phyloP scores from a whole-genome alignment of 2,113 vertebrate species.

The Nycticryphes semicollaris region DNA sequence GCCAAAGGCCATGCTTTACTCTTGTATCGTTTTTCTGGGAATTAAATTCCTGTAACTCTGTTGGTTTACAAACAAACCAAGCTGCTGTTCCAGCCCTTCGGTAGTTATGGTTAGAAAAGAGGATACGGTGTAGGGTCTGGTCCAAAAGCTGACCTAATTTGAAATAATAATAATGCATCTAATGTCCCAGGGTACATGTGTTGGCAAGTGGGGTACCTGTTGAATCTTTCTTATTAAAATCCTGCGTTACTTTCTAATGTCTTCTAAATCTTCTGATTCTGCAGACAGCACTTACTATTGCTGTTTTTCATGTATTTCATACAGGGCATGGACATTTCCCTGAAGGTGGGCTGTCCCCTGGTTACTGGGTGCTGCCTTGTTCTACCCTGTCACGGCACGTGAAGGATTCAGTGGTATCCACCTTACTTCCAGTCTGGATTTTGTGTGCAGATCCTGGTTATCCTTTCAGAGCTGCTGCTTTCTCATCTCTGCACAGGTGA shows the following conservation, averaged over 20 bases:
- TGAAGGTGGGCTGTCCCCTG: fast-evolving
- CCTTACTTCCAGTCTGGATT: not conserved
- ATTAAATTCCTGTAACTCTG: not conserved
- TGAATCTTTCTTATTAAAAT: not conserved
- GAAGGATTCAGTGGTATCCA: not conserved
- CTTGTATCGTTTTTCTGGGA: not conserved
- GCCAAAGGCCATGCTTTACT: not conserved
- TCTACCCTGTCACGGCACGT: not conserved
- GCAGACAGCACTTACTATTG: not conserved
- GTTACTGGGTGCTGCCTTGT: not conserved
- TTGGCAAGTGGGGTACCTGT: not conserved
- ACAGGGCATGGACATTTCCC: not conserved
- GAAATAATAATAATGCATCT: not conserved
- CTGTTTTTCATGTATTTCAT: not conserved
- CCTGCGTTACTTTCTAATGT: not conserved
- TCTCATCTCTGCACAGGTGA: not conserved
- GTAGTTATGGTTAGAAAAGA: not conserved
- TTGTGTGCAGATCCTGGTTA: not conserved
- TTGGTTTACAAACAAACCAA: not conserved
- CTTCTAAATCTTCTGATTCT: not conserved
- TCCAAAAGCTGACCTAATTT: not conserved
- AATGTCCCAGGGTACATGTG: not conserved
- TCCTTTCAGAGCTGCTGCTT: not conserved
- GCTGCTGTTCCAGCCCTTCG: not conserved
- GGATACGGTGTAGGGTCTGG: not conserved